Evolutionary conservation across 2,888 invertebrate species (phyloP), one percentile per base, ranked within the genome.

Genomic region (Tethea ocularis): DNA sequence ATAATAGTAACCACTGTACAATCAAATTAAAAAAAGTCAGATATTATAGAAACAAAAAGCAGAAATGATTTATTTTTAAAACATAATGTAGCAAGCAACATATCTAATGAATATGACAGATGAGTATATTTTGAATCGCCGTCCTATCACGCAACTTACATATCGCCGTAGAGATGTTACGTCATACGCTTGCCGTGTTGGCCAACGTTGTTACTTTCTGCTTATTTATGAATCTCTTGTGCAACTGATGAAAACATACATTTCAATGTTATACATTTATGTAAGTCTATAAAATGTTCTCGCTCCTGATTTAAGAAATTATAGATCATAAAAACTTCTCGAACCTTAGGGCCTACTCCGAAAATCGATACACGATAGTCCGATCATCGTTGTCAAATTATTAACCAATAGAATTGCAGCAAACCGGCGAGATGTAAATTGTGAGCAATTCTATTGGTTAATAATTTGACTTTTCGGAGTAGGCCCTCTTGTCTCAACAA

Each of bases 101-200:
- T 80, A 80, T 80, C 77, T 74, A 51, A 57, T 65, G 36, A 60
- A 66, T 57, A 62, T 64, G 62, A 68, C 64, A 73, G 62, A 68
- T 59, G 58, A 68, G 63, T 69, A 62, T 83, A 79, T 79, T 81
- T 80, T 69, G 68, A 78, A 83, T 75, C 81, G 84, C 89, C 89
- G 89, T 88, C 89, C 89, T 82, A 59, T 80, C 80, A 78, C 71
- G 83, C 84, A 85, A 87, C 82, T 71, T 69, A 88, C 92, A 91
- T 91, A 91, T 91, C 91, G 86, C 83, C 65, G 76, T 80, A 84
- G 78, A 74, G 61, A 71, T 60, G 58, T 67, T 64, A 66, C 64
- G 67, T 71, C 68, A 68, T 46, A 46, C 17, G 46, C 46, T 46
- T n/a, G 46, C 46, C 62, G 58, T 60, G 58, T 63, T 59, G 57